A percentile compares a stretch with the other conserved stretches of the same genome.
phyloP scores from a whole-genome alignment of 2,797 vertebrate genomes.

The Picus viridis region DNA sequence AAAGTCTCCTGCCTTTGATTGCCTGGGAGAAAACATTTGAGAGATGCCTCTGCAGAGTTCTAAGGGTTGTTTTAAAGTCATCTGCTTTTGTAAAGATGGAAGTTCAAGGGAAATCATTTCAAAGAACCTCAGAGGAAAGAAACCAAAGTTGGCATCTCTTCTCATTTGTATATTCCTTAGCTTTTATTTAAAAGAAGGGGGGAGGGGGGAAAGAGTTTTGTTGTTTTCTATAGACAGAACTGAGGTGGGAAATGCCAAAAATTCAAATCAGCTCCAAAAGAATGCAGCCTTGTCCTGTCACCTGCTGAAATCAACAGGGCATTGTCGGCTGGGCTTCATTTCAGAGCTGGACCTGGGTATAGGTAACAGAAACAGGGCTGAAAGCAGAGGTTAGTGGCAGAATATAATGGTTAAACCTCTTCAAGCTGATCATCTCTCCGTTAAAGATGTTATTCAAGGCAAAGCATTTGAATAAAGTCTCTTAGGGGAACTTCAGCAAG shows the following conservation, averaged over 20 bases:
- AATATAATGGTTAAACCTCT: neutral
- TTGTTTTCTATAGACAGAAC: neutral
- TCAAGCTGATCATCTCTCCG: neutral
- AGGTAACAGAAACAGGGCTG: neutral
- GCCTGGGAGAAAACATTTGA: conserved; percentile 50
- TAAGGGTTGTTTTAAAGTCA: conserved; percentile 64
- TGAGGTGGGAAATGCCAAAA: neutral
- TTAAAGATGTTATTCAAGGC: neutral
- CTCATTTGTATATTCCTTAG: conserved; percentile 45
- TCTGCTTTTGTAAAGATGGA: conserved; percentile 37
- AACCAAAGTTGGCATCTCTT: neutral
- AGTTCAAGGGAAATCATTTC: conserved; percentile 69
- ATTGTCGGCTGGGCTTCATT: neutral
- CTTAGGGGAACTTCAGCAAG: neutral
- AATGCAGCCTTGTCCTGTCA: neutral
- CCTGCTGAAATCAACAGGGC: neutral
- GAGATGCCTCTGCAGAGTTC: conserved; percentile 36
- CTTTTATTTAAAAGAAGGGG: conserved; percentile 4
- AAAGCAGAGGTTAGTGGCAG: neutral
- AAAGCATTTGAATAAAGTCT: neutral
- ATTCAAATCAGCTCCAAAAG: neutral
- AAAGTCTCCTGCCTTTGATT: conserved; percentile 63
- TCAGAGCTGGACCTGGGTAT: neutral
- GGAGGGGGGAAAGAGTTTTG: neutral
- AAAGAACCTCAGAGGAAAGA: conserved; percentile 50